Evolutionary conservation across 2,888 invertebrate genomes (phyloP).

Genomic region (Linnaemya tessellans): DNA sequence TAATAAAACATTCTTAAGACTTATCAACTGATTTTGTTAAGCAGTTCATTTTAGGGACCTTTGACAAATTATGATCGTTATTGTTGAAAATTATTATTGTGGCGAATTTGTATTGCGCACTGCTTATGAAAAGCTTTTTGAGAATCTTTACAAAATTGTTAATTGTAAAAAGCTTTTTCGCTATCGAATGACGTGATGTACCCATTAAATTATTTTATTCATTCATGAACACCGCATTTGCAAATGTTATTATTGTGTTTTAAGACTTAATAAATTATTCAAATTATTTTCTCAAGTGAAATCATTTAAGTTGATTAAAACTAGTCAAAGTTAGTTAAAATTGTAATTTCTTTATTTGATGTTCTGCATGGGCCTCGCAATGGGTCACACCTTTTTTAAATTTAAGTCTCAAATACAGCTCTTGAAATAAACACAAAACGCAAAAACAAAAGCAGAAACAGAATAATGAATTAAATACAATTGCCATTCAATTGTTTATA

Average conservation of each 20-base stretch:
- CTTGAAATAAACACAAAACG: slow-evolving; percentile 12
- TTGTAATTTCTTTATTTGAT: slow-evolving; percentile 11
- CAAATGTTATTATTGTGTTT: neutral
- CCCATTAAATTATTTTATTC: neutral
- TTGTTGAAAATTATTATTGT: too few species aligned
- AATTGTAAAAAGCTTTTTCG: too few species aligned
- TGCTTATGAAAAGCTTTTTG: too few species aligned
- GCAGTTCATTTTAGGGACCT: too few species aligned
- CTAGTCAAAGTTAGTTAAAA: neutral
- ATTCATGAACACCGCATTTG: neutral
- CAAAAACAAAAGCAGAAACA: slow-evolving; percentile 30
- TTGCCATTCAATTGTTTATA: slow-evolving; percentile 44
- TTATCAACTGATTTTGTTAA: too few species aligned
- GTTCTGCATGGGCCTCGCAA: slow-evolving; percentile 31
- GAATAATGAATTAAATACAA: slow-evolving; percentile 22
- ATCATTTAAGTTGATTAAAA: slow-evolving; percentile 29
- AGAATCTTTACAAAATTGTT: too few species aligned
- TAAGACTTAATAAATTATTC: slow-evolving; percentile 19
- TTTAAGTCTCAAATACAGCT: slow-evolving; percentile 33
- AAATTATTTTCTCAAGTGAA: slow-evolving; percentile 30
- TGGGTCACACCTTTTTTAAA: slow-evolving; percentile 61
- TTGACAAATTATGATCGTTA: too few species aligned
- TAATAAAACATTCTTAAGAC: too few species aligned
- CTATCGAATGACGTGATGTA: neutral
- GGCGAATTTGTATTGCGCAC: too few species aligned